A percentile compares a stretch with the other conserved stretches of the same genome.
Conservation (phyloP, 1,140 invertebrate species). For the Zophobas morio region DNA sequence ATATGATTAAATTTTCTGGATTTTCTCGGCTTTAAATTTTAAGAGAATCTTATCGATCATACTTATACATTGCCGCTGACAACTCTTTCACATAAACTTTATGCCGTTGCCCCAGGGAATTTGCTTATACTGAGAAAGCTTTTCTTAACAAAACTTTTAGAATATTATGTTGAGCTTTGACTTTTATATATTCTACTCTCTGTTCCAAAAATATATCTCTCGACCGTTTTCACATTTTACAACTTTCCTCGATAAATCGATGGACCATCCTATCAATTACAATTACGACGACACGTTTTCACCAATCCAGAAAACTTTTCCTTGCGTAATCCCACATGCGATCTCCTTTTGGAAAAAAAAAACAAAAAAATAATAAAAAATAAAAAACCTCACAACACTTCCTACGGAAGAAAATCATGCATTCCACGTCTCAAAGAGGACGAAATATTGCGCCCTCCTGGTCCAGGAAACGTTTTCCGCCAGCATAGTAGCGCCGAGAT, state of each 20-base stretch:
- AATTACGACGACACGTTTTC: conserved; percentile 14
- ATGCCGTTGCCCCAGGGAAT: conserved; percentile 60
- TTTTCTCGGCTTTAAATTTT: conserved; percentile 54
- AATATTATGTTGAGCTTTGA: conserved; percentile 60
- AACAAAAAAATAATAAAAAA: no score
- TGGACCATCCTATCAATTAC: not conserved
- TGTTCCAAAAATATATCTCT: conserved; percentile 53
- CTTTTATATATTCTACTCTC: conserved; percentile 60
- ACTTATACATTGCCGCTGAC: conserved; percentile 62
- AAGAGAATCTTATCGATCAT: conserved; percentile 60
- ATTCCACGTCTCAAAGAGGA: no score
- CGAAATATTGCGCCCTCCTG: not conserved
- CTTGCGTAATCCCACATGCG: no score
- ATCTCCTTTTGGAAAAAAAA: no score
- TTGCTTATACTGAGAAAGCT: conserved; percentile 61
- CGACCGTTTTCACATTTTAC: conserved; percentile 43
- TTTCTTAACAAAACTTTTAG: conserved; percentile 62
- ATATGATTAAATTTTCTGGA: conserved; percentile 57
- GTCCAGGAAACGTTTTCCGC: conserved; percentile 14
- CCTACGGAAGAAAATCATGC: not conserved
- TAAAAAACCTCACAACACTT: not conserved
- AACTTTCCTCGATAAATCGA: conserved; percentile 18
- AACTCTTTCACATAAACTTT: conserved; percentile 65
- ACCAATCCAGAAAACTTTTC: conserved; percentile 1
- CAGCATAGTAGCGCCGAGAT: conserved; percentile 34